Base-by-base conservation (phyloP, 2,888 invertebrate genomes). In the Leucoptera coffeella region DNA sequence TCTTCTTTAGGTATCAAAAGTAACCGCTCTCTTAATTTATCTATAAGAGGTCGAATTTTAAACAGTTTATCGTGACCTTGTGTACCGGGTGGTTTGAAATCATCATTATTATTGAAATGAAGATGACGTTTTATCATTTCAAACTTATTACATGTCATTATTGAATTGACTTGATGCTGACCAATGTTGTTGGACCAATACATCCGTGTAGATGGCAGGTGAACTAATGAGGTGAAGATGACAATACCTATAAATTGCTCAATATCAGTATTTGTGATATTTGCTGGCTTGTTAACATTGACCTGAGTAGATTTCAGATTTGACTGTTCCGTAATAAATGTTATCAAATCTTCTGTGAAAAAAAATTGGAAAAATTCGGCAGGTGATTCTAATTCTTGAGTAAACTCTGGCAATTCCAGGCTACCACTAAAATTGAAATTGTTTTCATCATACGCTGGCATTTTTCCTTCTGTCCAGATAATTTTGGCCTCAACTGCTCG, bases 71-170 rank as follows among this genome's bases (percentile, higher is more conserved):
- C 26, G 14, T 26, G 26, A 11, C 21, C 13, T 12, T 20, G 26
- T 8, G 20, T 37, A 17, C 30, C 39, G 31, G 33, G 29, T 28
- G 39, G 39, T 34, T 35, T 34, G 24, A 39, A 38, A 23, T 30
- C 30, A n/a, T 38, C 33, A 38, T 42, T 41, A 30, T 43, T 35
- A 17, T 41, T 36, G 28, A 40, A 41, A 38, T 42, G 38, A 27
- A 41, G 7, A 32, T 32, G 30, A 31, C 30, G 25, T 32, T 34
- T 33, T 30, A 36, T 35, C 35, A 35, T 40, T 30, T 43, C 39
- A 39, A 41, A 45, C 5, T 32, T 36, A 30, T 42, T 41, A 20
- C 39, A 25, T 30, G 37, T 31, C 38, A 42, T 41, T 30, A 32
- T 37, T 29, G 40, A 35, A 25, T 38, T 32, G 34, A 34, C 4